These are phyloP conservation scores for Notothenia coriiceps DNA, from an alignment of 2,113 vertebrate species.

Conservation along the genomic window DNA sequence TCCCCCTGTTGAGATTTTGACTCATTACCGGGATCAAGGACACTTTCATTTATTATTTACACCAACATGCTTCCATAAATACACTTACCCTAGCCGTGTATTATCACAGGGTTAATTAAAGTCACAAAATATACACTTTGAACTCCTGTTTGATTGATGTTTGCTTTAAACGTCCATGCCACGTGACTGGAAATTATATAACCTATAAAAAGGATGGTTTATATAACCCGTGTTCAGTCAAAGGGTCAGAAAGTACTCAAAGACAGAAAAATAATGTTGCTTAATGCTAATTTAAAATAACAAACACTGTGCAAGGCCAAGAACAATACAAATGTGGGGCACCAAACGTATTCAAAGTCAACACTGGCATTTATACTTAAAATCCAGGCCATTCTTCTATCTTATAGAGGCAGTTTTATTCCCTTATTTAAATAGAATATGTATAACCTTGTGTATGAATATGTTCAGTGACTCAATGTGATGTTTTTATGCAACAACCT, in stretches of 20 bases:
- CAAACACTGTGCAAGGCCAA: not conserved
- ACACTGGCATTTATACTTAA: no score
- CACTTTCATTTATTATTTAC: not conserved
- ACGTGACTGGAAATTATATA: not conserved
- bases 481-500: not conserved
- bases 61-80: not conserved
- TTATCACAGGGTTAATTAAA: not conserved
- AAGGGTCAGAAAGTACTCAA: no score
- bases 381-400: not conserved
- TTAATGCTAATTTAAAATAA: not conserved
- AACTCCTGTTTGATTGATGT: not conserved
- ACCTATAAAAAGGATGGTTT: not conserved
- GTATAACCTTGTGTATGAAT: no score
- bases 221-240: not conserved
- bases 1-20: not conserved
- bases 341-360: no score
- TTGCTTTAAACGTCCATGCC: not conserved
- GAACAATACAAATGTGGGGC: not conserved
- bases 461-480: not conserved
- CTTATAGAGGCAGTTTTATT: no score
- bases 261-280: not conserved
- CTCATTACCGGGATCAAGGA: not conserved
- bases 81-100: not conserved
- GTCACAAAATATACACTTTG: not conserved
- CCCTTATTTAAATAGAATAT: not conserved